These are phyloP conservation scores for Atractosteus spatula DNA, from an alignment of 2,113 vertebrate genomes.

Conservation along the genomic window DNA sequence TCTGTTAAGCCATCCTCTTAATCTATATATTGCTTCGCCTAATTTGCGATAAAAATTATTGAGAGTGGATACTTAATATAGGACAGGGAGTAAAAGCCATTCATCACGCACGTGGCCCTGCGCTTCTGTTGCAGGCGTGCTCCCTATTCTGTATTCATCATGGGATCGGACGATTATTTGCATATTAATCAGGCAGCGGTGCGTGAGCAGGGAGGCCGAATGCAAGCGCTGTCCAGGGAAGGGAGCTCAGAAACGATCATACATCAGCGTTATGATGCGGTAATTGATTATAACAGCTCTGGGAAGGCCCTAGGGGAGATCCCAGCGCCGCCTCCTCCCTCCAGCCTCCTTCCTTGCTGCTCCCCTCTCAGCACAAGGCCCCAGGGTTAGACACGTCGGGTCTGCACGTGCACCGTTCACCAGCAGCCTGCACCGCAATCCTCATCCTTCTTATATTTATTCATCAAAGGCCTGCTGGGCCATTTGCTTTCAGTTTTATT, in stretches of 20 bases:
- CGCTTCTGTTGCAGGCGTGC: slow-evolving; percentile 66
- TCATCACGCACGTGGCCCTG: slow-evolving; percentile 79
- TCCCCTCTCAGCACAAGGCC: not conserved
- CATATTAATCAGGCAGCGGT: slow-evolving; percentile 88
- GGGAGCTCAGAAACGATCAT: slow-evolving; percentile 85
- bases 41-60: slow-evolving; percentile 80
- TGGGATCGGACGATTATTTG: slow-evolving; percentile 86
- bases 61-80: slow-evolving; percentile 84
- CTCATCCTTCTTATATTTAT: not conserved
- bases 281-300: slow-evolving; percentile 93
- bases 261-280: slow-evolving; percentile 87
- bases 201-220: slow-evolving; percentile 71
- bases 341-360: slow-evolving; percentile 4
- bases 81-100: slow-evolving; percentile 84
- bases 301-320: slow-evolving; percentile 69
- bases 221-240: slow-evolving; percentile 77
- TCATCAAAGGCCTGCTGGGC: too few species aligned
- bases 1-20: slow-evolving; percentile 67
- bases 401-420: slow-evolving; percentile 10
- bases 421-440: slow-evolving; percentile 13
- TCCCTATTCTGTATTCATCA: slow-evolving; percentile 81
- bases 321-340: slow-evolving; percentile 48
- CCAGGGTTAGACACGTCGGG: not conserved
- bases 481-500: too few species aligned
- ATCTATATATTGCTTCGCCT: slow-evolving; percentile 73